A percentile compares a stretch with the other conserved stretches of the same genome.
phyloP scores from a whole-genome alignment of 2,888 invertebrate species.

The Platynereis dumerilii region DNA sequence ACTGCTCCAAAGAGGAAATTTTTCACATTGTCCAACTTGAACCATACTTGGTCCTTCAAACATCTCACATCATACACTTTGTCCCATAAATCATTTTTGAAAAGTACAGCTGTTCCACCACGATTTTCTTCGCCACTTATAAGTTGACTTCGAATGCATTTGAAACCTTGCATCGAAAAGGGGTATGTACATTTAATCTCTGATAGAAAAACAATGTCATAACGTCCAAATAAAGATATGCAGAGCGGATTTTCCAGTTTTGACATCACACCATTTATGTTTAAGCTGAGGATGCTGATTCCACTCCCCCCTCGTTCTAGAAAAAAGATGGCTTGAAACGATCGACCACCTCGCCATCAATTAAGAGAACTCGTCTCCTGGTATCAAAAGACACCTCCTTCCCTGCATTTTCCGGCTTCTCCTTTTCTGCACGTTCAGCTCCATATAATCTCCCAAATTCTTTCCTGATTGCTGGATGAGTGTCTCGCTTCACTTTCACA shows the following conservation, averaged over 20 bases:
- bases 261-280: background rate
- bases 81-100: background rate
- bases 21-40: background rate
- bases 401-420: background rate
- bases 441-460: background rate
- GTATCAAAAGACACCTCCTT: background rate
- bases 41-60: background rate
- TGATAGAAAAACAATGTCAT: background rate
- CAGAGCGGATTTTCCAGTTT: background rate
- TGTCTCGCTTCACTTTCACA: background rate
- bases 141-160: background rate
- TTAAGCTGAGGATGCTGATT: background rate
- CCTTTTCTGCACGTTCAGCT: background rate
- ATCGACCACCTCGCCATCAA: background rate
- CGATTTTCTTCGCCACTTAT: background rate
- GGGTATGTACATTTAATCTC: background rate
- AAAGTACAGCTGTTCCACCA: background rate
- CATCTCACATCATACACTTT: background rate
- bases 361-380: background rate
- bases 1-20: background rate
- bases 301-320: background rate
- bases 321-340: background rate
- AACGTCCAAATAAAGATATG: background rate
- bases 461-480: background rate
- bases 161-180: background rate